Base-by-base conservation (phyloP, 2,888 invertebrate genomes). In the Mermis nigrescens region DNA sequence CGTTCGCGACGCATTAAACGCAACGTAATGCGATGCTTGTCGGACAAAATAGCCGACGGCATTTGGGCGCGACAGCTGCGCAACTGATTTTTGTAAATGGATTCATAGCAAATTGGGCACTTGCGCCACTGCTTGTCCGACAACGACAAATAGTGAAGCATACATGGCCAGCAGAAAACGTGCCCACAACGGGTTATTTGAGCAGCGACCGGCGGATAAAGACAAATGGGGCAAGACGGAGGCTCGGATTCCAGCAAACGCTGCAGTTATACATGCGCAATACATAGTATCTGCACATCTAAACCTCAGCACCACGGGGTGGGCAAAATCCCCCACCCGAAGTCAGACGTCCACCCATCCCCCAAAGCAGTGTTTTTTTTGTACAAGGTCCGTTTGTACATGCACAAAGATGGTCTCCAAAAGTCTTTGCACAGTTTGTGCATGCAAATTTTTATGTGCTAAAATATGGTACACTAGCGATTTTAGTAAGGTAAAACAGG, bases 141-240 rank as follows among this genome's bases (percentile, higher is more conserved):
- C 1, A 90, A 77, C 0, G 86, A 83, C 48, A 89, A 79, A 72
- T 92, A 92, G 74, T 92, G 92, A 55, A 95, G 79, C 66, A 90
- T 82, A 71, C 94, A 95, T 0, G 90, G 81, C 90, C 89, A 94
- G 75, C 94, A 95, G 74, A 86, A 92, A 63, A 89, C 84, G 72
- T 95, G 94, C 12, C 94, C 92, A 74, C 94, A 95, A 48, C 83
- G 81, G 0, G 90, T 91, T 71, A 91, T 86, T 75, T 91, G 88
- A 1, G 85, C 90, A 58, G 89, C 86, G 57, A 82, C 79, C 2
- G 91, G 90, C 38, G 82, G 77, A 69, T 84, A 84, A 64, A 94
- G 79, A 74, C 94, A 95, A 70, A 95, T 92, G 0, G 94, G 94
- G 73, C 94, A 94, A 46, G 81, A 81, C 26, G 83, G 79, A 66